Evolutionary conservation across 2,113 vertebrate genomes (phyloP).

Genomic region (Gallinago paraguaiae): DNA sequence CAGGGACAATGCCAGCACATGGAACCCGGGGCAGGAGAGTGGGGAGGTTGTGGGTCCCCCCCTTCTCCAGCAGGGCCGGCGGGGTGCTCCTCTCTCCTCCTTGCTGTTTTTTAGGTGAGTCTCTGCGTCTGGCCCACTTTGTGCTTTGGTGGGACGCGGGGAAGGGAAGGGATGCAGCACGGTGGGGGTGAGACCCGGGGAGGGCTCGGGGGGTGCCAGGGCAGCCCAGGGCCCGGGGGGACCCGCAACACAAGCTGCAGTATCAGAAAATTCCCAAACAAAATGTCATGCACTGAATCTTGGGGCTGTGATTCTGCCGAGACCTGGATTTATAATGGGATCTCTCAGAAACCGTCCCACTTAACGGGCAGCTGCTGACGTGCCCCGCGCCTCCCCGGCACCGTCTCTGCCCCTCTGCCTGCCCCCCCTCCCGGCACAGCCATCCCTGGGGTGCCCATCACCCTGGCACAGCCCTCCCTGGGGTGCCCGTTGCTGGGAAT

Average conservation of each 20-base stretch:
- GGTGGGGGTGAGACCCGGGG: neutral
- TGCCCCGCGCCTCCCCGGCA: neutral
- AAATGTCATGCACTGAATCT: slow-evolving; percentile 42
- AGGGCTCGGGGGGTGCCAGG: neutral
- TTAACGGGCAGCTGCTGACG: slow-evolving; percentile 53
- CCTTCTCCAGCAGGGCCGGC: rapidly evolving
- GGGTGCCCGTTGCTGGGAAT: neutral
- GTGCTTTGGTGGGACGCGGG: rapidly evolving
- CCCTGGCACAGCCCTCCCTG: no score
- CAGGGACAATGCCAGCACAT: neutral
- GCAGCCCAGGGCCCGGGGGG: rapidly evolving
- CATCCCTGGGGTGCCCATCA: no score
- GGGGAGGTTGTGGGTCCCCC: neutral
- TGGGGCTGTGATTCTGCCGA: slow-evolving; percentile 39
- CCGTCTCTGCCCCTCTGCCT: neutral
- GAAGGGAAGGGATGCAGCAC: neutral
- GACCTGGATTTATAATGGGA: slow-evolving; percentile 68
- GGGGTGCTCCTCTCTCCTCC: no score
- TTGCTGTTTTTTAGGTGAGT: neutral
- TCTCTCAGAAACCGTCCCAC: slow-evolving; percentile 67
- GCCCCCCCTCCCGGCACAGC: neutral
- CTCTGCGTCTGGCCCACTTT: neutral
- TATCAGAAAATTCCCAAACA: neutral
- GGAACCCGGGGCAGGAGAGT: neutral
- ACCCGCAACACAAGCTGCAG: neutral